Conservation (phyloP, 2,797 vertebrate genomes). For the Ispidina picta region DNA sequence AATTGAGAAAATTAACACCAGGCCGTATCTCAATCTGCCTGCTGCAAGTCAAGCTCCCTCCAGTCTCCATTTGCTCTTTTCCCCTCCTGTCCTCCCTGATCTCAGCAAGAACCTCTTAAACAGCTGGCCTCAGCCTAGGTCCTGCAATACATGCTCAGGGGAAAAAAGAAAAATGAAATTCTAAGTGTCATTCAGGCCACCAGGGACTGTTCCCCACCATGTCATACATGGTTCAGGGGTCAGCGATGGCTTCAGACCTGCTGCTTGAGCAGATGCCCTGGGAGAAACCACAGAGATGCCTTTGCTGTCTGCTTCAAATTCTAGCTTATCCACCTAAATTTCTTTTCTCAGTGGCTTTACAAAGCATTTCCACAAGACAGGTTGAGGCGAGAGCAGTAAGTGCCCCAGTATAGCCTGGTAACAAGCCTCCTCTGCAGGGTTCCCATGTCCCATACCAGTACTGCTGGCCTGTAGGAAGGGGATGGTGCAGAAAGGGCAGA, state of each 20-base stretch:
- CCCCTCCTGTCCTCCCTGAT: not conserved
- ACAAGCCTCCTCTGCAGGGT: not conserved
- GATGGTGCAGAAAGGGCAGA: not conserved
- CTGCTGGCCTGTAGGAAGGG: not conserved
- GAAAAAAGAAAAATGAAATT: not conserved
- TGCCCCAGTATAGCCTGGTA: fast-evolving
- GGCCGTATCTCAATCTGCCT: not conserved
- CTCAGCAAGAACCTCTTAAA: not conserved
- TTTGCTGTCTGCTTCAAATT: not conserved
- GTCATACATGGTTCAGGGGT: fast-evolving
- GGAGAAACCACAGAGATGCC: not conserved
- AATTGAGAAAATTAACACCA: constrained; percentile 10
- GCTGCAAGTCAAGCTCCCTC: not conserved
- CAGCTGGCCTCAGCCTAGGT: not conserved
- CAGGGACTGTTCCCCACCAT: not conserved
- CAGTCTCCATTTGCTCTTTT: not conserved
- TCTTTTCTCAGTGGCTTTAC: not conserved
- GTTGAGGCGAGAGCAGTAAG: not conserved
- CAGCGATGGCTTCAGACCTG: not conserved
- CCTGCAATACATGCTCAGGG: not conserved
- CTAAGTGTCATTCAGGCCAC: not conserved
- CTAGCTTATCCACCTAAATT: not conserved
- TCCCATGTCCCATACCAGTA: fast-evolving
- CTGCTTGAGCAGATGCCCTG: not conserved
- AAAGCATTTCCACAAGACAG: not conserved